Evolutionary conservation across 2,797 vertebrate genomes (phyloP).

Genomic region (Stomatorhinus walkeri): DNA sequence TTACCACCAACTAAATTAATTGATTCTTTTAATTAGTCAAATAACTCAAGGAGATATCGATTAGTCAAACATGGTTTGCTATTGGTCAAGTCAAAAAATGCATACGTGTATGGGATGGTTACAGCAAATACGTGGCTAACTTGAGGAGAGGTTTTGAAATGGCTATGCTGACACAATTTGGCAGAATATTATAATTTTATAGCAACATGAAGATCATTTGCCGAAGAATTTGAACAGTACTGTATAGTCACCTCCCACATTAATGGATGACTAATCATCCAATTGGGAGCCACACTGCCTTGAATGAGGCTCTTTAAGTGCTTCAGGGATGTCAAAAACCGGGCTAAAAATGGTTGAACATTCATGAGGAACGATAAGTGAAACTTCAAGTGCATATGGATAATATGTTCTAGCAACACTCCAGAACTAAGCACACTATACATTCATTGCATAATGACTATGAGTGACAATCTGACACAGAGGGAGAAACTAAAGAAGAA

Average conservation of each 20-base stretch:
- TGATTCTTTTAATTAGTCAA: background rate
- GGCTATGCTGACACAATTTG: background rate
- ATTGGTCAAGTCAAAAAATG: background rate
- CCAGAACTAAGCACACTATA: background rate
- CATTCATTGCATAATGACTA: background rate
- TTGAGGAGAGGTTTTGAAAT: background rate
- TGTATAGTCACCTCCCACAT: background rate
- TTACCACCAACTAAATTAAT: background rate
- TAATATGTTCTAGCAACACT: background rate
- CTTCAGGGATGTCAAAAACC: background rate
- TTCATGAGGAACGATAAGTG: background rate
- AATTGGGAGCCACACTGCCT: background rate
- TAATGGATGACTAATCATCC: background rate
- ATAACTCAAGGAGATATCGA: background rate
- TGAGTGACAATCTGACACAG: background rate
- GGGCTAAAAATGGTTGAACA: background rate
- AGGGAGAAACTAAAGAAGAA: background rate
- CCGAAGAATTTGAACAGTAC: background rate
- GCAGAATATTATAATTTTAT: background rate
- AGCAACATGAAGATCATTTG: background rate
- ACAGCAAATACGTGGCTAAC: background rate
- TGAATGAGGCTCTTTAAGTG: background rate
- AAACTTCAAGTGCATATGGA: background rate
- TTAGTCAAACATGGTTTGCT: background rate
- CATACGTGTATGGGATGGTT: background rate